These are phyloP conservation scores for Pseudonaja textilis DNA, from an alignment of 2,113 vertebrate genomes.

Conservation along the genomic window DNA sequence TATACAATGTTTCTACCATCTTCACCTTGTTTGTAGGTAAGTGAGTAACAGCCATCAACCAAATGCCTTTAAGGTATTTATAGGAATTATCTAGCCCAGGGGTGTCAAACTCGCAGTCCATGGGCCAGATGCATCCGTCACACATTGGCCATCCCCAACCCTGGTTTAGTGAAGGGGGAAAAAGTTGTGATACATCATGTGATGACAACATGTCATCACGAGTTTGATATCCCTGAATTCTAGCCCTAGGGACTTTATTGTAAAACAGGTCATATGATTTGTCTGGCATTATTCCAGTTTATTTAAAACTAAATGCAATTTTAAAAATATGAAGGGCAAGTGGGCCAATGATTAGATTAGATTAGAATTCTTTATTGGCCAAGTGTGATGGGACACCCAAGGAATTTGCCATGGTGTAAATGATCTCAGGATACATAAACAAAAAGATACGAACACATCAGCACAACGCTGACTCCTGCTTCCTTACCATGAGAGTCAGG, in stretches of 20 bases:
- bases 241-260: background rate
- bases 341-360: background rate
- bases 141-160: no score
- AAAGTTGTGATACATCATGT: no score
- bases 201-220: no score
- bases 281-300: background rate
- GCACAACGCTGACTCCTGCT: background rate
- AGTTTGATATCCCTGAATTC: no score
- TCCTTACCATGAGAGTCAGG: background rate
- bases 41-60: background rate
- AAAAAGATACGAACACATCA: background rate
- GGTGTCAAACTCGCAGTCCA: no score
- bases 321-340: background rate
- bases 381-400: no score
- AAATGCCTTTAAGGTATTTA: background rate
- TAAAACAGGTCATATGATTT: background rate
- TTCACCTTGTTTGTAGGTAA: background rate
- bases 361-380: no score
- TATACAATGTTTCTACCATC: background rate
- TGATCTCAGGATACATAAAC: no score
- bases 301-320: background rate
- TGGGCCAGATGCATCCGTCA: no score
- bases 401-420: no score
- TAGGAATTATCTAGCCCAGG: background rate
- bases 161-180: no score